A percentile compares a stretch with the other conserved stretches of the same genome.
Evolutionary conservation across 2,797 vertebrate species (phyloP).

Genomic region (Picus viridis): DNA sequence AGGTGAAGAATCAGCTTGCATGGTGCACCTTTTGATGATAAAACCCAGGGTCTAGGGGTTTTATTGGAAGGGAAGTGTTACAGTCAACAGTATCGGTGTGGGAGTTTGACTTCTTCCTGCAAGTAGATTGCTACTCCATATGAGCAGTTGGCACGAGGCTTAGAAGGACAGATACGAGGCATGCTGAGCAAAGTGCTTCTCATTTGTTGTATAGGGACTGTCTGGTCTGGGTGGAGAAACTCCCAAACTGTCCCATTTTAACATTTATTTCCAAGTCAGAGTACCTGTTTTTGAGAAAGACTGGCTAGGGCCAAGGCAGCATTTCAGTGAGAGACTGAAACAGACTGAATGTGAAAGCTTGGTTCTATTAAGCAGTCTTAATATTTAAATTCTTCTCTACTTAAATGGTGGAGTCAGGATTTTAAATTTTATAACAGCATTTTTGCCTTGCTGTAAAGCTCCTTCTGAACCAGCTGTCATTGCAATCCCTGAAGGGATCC

Average conservation of each 20-base stretch:
- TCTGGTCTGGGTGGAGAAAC: not conserved
- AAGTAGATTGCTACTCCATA: not conserved
- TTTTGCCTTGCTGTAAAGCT: not conserved
- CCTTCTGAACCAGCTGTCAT: not conserved
- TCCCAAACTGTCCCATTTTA: not conserved
- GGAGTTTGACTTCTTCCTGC: conserved; percentile 53
- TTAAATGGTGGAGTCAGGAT: not conserved
- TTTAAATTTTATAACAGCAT: not conserved
- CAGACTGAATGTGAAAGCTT: not conserved
- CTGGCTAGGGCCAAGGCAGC: not conserved
- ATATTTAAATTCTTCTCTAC: not conserved
- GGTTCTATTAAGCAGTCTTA: not conserved
- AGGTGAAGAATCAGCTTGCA: conserved; percentile 67
- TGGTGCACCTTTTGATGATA: conserved; percentile 54
- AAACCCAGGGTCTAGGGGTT: conserved; percentile 22
- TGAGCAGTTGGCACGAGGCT: conserved; percentile 10
- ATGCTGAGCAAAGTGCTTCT: not conserved
- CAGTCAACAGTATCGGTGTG: conserved; percentile 25
- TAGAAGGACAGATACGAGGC: not conserved
- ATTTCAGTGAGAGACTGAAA: not conserved
- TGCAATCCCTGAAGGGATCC: not conserved
- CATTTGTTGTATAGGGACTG: not conserved
- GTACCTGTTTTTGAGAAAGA: not conserved
- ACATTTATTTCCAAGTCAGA: not conserved
- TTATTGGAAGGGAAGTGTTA: conserved; percentile 44